Evolutionary conservation across 2,797 vertebrate genomes (phyloP).

Genomic region (Adelosebastes latens): DNA sequence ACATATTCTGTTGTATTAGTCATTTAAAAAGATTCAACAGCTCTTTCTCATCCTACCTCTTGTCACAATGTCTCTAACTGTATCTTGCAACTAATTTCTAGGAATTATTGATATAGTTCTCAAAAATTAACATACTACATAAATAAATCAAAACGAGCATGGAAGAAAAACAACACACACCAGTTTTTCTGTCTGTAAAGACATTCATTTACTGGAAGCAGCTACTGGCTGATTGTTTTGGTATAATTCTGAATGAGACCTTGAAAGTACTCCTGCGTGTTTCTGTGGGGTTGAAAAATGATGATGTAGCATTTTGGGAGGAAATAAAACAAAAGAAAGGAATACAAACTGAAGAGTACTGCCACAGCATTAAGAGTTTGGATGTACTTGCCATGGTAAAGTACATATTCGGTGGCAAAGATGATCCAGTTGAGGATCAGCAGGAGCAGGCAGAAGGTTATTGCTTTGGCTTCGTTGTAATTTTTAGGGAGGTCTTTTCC

Average conservation of each 20-base stretch:
- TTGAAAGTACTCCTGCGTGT: slow-evolving; percentile 88
- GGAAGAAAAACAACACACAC: neutral
- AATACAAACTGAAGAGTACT: slow-evolving; percentile 75
- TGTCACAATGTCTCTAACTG: neutral
- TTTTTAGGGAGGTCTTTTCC: slow-evolving; percentile 90
- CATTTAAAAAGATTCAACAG: neutral
- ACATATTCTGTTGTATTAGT: neutral
- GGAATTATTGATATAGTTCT: neutral
- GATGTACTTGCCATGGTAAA: slow-evolving; percentile 70
- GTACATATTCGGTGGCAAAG: slow-evolving; percentile 65
- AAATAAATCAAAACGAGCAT: too few relatives aligned
- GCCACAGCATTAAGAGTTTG: slow-evolving; percentile 50
- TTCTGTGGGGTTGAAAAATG: slow-evolving; percentile 83
- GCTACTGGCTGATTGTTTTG: slow-evolving; percentile 78
- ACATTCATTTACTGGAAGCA: neutral
- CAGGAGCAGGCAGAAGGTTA: slow-evolving; percentile 88
- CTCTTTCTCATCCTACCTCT: too few relatives aligned
- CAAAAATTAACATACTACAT: too few relatives aligned
- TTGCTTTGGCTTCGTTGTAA: slow-evolving; percentile 90
- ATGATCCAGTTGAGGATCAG: slow-evolving; percentile 82
- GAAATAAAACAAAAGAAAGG: slow-evolving; percentile 86
- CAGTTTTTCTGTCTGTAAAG: neutral
- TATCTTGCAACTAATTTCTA: neutral
- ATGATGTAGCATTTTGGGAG: slow-evolving; percentile 87
- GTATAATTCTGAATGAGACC: slow-evolving; percentile 88